Conservation (phyloP, 92 coral and sea anemone genomes). For the Epizoanthus illoricatus region DNA sequence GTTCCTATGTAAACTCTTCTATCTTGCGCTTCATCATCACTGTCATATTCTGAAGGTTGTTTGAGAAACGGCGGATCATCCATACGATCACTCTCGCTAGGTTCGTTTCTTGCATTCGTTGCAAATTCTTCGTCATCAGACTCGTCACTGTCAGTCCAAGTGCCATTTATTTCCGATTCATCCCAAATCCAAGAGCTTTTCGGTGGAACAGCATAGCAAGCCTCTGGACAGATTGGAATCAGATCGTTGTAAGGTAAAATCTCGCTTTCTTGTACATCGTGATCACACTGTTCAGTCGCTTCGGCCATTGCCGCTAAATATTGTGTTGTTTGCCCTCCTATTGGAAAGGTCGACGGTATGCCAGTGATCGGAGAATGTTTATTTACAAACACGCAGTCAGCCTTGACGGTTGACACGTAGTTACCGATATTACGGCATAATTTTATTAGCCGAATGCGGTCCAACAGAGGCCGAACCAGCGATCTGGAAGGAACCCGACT, state of each 20-base stretch:
- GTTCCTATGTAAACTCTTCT: not conserved
- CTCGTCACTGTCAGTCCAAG: not conserved
- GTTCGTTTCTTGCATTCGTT: not conserved
- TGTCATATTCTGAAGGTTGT: not conserved
- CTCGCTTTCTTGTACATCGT: not conserved
- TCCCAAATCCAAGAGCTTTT: conserved; percentile 11
- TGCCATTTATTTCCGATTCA: conserved; percentile 1
- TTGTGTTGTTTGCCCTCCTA: no score
- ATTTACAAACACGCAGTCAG: no score
- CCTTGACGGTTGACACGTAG: no score
- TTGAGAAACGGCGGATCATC: not conserved
- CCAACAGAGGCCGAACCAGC: no score
- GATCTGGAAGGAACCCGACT: no score
- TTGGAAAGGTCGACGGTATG: no score
- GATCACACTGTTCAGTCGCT: no score
- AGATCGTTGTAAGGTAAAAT: not conserved
- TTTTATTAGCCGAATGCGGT: no score
- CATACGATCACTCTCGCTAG: not conserved
- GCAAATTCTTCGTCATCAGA: not conserved
- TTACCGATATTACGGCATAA: no score
- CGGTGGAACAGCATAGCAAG: not conserved
- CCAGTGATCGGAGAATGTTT: no score
- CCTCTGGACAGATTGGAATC: conserved; percentile 5
- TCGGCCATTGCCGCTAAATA: no score
- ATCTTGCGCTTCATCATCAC: not conserved